Evolutionary conservation across 1,140 invertebrate species (phyloP).

Genomic region (Heliconius hermathena): DNA sequence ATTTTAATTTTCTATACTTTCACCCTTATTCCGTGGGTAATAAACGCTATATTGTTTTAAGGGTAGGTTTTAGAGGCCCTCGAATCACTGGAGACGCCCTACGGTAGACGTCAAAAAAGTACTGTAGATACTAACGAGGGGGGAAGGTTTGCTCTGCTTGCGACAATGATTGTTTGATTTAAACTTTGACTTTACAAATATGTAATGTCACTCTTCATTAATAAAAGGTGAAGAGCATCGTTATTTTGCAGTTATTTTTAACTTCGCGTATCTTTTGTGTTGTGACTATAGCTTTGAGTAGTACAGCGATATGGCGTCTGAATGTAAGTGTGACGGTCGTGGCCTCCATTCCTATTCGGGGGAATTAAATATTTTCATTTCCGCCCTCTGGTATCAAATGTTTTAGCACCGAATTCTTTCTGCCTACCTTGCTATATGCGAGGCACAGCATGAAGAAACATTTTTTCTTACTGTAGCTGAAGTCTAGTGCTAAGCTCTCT

Average conservation of each 20-base stretch:
- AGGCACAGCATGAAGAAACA: no score
- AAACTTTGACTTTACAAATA: slow-evolving; percentile 15
- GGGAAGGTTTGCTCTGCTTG: slow-evolving; percentile 61
- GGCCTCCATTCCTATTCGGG: not conserved
- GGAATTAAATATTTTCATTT: not conserved
- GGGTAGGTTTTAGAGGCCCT: slow-evolving; percentile 47
- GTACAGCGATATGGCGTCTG: not conserved
- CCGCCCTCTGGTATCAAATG: no score
- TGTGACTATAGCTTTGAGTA: not conserved
- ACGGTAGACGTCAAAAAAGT: slow-evolving; percentile 75
- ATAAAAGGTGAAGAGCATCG: slow-evolving; percentile 3
- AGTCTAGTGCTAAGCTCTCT: no score
- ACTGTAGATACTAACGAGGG: slow-evolving; percentile 71
- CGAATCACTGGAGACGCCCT: slow-evolving; percentile 62
- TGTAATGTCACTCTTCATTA: not conserved
- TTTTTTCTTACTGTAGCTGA: no score
- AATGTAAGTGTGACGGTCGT: not conserved
- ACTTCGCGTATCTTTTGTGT: not conserved
- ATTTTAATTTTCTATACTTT: slow-evolving; percentile 46
- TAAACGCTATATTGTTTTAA: slow-evolving; percentile 49
- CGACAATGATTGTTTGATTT: slow-evolving; percentile 37
- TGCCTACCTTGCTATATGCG: no score
- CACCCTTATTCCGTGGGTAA: slow-evolving; percentile 47
- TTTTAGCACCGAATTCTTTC: no score
- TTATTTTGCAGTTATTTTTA: not conserved